Evolutionary conservation across 2,113 vertebrate species (phyloP).

Genomic region (Orycteropus afer): DNA sequence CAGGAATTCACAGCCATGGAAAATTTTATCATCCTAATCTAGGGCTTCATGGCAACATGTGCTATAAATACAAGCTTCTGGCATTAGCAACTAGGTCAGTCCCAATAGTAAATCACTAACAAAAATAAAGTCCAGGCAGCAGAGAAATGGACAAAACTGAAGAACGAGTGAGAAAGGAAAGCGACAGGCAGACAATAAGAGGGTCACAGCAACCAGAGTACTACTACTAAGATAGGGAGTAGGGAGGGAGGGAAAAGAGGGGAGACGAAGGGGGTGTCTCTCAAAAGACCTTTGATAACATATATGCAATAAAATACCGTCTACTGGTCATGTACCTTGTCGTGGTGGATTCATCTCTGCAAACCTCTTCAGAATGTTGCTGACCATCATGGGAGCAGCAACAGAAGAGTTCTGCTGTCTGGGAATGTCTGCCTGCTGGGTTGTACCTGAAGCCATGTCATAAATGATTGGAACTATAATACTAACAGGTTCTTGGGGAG

Average conservation of each 20-base stretch:
- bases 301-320: constrained; percentile 74
- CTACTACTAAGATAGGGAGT: not conserved
- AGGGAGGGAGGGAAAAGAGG: not conserved
- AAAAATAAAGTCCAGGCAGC: constrained; percentile 78
- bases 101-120: constrained; percentile 79
- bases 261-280: not conserved
- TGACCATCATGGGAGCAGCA: constrained; percentile 97
- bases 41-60: constrained; percentile 70
- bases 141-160: constrained; percentile 80
- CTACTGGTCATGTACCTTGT: constrained; percentile 91
- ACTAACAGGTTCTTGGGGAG: constrained; percentile 94
- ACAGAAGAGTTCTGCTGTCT: constrained; percentile 98
- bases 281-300: constrained; percentile 68
- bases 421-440: constrained; percentile 99
- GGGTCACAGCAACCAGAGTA: constrained; percentile 62
- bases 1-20: constrained; percentile 74
- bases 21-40: constrained; percentile 78
- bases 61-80: constrained; percentile 82
- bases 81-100: constrained; percentile 75
- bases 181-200: constrained; percentile 77
- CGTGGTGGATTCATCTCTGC: constrained; percentile 97
- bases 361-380: constrained; percentile 98
- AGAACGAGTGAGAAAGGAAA: constrained; percentile 76
- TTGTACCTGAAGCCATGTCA: constrained; percentile 98
- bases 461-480: constrained; percentile 99